Evolutionary conservation across 2,113 vertebrate genomes (phyloP), one percentile per base, ranked within the genome.

Genomic region (Pristiophorus japonicus): DNA sequence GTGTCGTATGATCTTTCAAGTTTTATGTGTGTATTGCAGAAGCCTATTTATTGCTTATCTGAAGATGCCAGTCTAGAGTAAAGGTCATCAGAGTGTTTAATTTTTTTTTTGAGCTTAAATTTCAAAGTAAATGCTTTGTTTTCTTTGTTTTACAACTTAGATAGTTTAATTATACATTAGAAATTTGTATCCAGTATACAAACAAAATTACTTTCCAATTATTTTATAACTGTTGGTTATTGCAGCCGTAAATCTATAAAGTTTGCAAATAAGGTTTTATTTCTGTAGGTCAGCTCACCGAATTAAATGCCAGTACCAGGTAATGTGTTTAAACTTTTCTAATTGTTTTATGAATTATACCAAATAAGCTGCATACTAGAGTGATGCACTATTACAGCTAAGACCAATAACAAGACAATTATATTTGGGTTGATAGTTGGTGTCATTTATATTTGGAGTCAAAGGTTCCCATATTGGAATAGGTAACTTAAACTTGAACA

Each of bases 1-100:
- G 97, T 96, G 95, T 97, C 96, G 95, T 96, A 66, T 42, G 62
- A 24, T 93, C 90, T 87, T 75, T 67, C 42, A 93, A 93, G 62
- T 63, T 63, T 91, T 93, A 93, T 66, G 47, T 59, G 18, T 14
- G 63, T 65, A 93, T 93, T 93, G 66, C 91, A 93, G 63, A 65
- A 22, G 24, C 18, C 34, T 24, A 22, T 93, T 66, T 65, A 24
- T 10, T 93, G 62, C 62, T 66, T 66, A 65, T 38, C 62, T 65
- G 59, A 93, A 91, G 20, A 55, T 55, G 30, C 51, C 85, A 55
- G 45, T 51, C 3, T 16, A 55, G 47, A 88, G 45, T 47, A 51
- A 88, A 88, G 6, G 30, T 22, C 59, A 92, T 22, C 59, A 92
- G 34, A 88, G 11, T 88, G 14, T 88, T 78, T 38, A 87, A 51